These are phyloP conservation scores for Zoanthus sansibaricus DNA, from an alignment of 92 coral and sea anemone species.

Conservation along the genomic window DNA sequence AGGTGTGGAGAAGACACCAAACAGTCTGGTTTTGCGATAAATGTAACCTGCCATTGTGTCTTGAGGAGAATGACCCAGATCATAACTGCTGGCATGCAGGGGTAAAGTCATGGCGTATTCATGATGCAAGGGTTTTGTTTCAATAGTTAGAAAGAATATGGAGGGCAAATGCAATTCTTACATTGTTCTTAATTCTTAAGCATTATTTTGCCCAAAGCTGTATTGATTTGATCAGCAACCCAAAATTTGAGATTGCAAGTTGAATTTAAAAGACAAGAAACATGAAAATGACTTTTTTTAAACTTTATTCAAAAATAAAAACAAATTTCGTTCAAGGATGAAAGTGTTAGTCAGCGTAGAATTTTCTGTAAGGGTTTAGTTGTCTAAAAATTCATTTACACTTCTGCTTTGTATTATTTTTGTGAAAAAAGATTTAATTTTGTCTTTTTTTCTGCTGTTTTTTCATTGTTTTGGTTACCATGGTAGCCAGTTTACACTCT, in stretches of 20 bases:
- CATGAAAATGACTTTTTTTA: too few relatives aligned
- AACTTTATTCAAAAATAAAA: too few relatives aligned
- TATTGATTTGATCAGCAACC: too few relatives aligned
- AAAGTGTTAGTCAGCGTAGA: not conserved
- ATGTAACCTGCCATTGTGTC: not conserved
- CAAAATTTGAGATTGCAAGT: too few relatives aligned
- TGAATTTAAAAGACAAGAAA: too few relatives aligned
- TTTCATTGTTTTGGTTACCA: constrained; percentile 1
- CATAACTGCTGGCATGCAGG: too few relatives aligned
- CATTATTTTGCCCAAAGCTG: too few relatives aligned
- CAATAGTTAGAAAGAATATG: too few relatives aligned
- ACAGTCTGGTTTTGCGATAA: not conserved
- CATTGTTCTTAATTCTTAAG: too few relatives aligned
- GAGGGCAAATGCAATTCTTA: too few relatives aligned
- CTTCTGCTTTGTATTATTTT: not conserved
- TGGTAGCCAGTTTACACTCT: not conserved
- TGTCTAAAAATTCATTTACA: constrained; percentile 2
- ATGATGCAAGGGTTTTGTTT: too few relatives aligned
- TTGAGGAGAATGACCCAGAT: not conserved
- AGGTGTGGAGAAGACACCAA: constrained; percentile 5
- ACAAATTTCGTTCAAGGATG: constrained; percentile 3
- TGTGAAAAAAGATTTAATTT: not conserved
- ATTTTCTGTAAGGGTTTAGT: not conserved
- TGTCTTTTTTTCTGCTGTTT: not conserved
- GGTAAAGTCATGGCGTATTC: too few relatives aligned